Percentiles rank a stretch among this genome's conserved stretches.
These are phyloP conservation scores for Drosophila putrida DNA, from an alignment of 2,888 invertebrate species.

Conservation along the genomic window DNA sequence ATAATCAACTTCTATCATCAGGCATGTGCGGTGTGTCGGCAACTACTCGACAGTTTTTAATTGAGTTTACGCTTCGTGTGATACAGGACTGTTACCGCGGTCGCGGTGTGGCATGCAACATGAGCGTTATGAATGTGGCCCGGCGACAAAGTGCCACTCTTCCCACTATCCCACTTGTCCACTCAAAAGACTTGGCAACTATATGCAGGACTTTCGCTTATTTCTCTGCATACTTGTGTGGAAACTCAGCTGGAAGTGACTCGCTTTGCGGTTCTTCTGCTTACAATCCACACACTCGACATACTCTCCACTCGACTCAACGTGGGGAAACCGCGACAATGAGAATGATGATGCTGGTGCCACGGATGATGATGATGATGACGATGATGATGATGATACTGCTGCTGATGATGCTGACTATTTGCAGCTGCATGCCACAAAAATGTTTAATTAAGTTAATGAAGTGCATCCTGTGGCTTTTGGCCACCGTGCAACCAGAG, in stretches of 20 bases:
- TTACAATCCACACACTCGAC: slow-evolving; percentile 32
- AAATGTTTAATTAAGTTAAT: slow-evolving; percentile 78
- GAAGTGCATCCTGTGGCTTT: slow-evolving; percentile 74
- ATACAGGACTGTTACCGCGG: slow-evolving; percentile 27
- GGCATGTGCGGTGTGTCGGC: slow-evolving; percentile 45
- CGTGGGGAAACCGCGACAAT: slow-evolving; percentile 32
- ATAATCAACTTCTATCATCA: slow-evolving; percentile 73
- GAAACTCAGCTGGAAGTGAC: slow-evolving; percentile 68
- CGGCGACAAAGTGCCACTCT: slow-evolving; percentile 8
- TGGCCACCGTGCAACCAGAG: slow-evolving; percentile 42
- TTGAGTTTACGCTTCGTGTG: slow-evolving; percentile 77
- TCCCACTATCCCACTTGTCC: background rate
- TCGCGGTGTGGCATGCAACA: slow-evolving; percentile 37
- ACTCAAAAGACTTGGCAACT: slow-evolving; percentile 20
- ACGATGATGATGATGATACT: slow-evolving; percentile 13
- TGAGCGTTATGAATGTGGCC: slow-evolving; percentile 62
- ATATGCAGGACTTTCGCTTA: slow-evolving; percentile 30
- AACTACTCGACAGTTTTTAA: slow-evolving; percentile 75
- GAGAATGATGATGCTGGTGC: slow-evolving; percentile 18
- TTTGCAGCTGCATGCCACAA: slow-evolving; percentile 38
- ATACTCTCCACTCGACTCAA: slow-evolving; percentile 22
- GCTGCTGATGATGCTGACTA: slow-evolving; percentile 10
- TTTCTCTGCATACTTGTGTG: slow-evolving; percentile 31
- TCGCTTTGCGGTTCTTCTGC: slow-evolving; percentile 69
- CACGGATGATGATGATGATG: slow-evolving; percentile 1